A percentile compares a stretch with the other conserved stretches of the same genome.
Evolutionary conservation across 2,888 invertebrate genomes (phyloP).

Genomic region (Uloborus plumipes): DNA sequence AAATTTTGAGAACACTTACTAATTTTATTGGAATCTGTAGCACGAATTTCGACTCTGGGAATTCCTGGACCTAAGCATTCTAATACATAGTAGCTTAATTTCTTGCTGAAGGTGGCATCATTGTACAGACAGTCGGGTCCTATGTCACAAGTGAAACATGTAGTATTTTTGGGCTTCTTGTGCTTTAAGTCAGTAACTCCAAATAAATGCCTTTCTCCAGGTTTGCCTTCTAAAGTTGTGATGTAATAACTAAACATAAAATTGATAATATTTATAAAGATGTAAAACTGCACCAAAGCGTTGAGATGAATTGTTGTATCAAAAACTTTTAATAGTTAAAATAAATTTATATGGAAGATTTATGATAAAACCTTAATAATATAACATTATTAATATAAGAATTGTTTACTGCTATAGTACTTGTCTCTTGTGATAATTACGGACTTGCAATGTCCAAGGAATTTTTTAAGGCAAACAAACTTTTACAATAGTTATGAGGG

Average conservation of each 20-base stretch:
- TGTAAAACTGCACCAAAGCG: background rate
- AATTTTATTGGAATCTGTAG: conserved; percentile 68
- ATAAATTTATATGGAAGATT: background rate
- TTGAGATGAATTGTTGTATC: background rate
- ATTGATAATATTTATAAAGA: background rate
- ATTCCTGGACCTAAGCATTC: conserved; percentile 93
- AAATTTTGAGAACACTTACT: conserved; percentile 38
- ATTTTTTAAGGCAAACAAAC: too few species aligned
- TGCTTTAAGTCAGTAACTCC: conserved; percentile 81
- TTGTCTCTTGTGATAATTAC: too few species aligned
- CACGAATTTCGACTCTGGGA: conserved; percentile 82
- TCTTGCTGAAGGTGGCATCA: conserved; percentile 74
- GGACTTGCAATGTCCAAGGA: too few species aligned
- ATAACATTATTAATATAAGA: background rate
- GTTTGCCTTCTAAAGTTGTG: conserved; percentile 86
- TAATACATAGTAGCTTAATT: conserved; percentile 83
- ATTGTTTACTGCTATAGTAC: too few species aligned
- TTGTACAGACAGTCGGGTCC: conserved; percentile 74
- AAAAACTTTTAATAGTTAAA: background rate
- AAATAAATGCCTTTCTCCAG: conserved; percentile 89
- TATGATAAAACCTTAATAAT: background rate
- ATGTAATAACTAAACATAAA: conserved; percentile 82
- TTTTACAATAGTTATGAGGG: too few species aligned
- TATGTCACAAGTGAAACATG: conserved; percentile 86
- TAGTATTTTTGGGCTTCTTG: conserved; percentile 79